Percentiles rank a stretch among this genome's conserved stretches.
These are phyloP conservation scores for Hirtodrosophila histrioides DNA, from an alignment of 2,888 invertebrate species.

Conservation along the genomic window DNA sequence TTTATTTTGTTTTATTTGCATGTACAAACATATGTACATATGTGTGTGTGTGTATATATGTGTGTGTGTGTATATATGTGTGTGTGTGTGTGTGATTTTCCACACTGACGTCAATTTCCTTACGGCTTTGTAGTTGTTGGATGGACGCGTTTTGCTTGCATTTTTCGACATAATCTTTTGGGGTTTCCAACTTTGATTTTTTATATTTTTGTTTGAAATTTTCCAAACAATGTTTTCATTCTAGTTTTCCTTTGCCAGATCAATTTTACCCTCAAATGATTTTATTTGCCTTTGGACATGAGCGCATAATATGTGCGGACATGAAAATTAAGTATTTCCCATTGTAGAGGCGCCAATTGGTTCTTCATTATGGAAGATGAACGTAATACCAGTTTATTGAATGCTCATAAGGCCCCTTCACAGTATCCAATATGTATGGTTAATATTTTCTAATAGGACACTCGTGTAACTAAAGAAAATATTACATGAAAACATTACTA, in stretches of 20 bases:
- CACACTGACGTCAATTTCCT: conserved; percentile 55
- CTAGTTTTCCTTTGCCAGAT: neutral
- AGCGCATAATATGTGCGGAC: too few relatives aligned
- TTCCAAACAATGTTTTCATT: conserved; percentile 4
- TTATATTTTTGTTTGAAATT: neutral
- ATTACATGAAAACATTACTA: too few relatives aligned
- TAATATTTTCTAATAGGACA: too few relatives aligned
- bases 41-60: conserved; percentile 1
- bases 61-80: conserved; percentile 9
- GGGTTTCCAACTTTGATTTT: conserved; percentile 23
- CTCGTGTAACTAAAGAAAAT: too few relatives aligned
- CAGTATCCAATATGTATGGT: too few relatives aligned
- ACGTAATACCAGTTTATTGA: too few relatives aligned
- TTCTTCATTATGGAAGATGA: too few relatives aligned
- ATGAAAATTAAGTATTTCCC: too few relatives aligned
- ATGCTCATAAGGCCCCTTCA: too few relatives aligned
- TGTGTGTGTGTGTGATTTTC: conserved; percentile 18
- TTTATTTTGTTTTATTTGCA: conserved; percentile 49
- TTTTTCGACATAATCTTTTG: conserved; percentile 22
- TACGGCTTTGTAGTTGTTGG: conserved; percentile 7
- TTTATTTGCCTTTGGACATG: too few relatives aligned
- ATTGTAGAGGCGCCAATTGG: too few relatives aligned
- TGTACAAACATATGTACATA: conserved; percentile 10
- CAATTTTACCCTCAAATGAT: too few relatives aligned
- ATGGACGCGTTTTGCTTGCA: conserved; percentile 21